Percentiles rank a stretch among this genome's conserved stretches.
Conservation (phyloP, 1,140 invertebrate species). For the Pomacea maculata region DNA sequence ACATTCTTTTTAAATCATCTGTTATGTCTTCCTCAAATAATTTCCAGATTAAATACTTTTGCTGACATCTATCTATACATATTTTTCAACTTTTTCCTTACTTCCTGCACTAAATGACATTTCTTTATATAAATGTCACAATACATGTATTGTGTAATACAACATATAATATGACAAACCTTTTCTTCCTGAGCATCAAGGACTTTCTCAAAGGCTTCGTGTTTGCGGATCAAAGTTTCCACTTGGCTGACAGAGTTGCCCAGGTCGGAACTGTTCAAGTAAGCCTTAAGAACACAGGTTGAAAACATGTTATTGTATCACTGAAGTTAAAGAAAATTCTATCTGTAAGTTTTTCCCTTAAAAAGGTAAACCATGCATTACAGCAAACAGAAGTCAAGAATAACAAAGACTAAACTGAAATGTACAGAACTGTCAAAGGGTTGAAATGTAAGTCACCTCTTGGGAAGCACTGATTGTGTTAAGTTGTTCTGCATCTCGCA, state of each 20-base stretch:
- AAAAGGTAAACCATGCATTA: no score
- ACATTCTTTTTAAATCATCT: no score
- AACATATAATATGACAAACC: constrained; percentile 36
- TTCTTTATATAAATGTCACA: not conserved
- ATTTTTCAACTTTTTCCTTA: not conserved
- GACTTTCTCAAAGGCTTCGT: constrained; percentile 99
- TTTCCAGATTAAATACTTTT: not conserved
- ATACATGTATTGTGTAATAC: not conserved
- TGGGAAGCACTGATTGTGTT: constrained; percentile 89
- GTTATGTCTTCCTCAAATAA: no score
- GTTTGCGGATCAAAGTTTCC: constrained; percentile 97
- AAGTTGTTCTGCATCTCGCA: constrained; percentile 92
- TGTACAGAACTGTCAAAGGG: no score
- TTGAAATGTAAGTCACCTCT: constrained; percentile 71
- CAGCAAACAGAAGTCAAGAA: no score
- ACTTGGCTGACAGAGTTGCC: constrained; percentile 97
- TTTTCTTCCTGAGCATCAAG: constrained; percentile 98
- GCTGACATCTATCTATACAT: not conserved
- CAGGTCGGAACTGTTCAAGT: constrained; percentile 92
- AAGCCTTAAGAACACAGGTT: constrained; percentile 76
- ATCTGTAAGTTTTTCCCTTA: not conserved
- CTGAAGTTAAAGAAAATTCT: not conserved
- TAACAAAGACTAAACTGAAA: no score
- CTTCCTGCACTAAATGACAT: not conserved
- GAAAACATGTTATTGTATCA: not conserved